Evolutionary conservation across 1,140 invertebrate genomes (phyloP), one percentile per base, ranked within the genome.

Genomic region (Euura saliciscinereae): DNA sequence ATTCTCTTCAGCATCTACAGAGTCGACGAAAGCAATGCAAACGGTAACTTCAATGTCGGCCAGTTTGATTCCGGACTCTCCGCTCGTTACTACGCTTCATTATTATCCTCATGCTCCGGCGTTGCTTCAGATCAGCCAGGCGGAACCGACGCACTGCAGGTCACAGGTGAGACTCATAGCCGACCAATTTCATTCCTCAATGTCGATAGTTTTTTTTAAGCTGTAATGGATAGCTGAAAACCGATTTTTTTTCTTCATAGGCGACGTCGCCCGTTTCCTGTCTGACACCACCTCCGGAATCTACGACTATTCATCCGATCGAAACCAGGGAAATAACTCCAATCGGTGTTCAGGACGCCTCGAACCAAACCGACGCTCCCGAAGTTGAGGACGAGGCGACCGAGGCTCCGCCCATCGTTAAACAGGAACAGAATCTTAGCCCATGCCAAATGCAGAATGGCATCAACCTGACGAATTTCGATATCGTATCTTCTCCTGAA

Each of bases 341-440:
- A 44, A 79, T 82, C 5, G 89, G 89, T 13, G 93, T 94, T 66
- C 93, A 91, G 83, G 93, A 95, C 77, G 94, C 94, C 0, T 94
- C 93, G 13, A 95, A 95, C 80, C 94, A 95, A 85, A 94, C 93
- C 0, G 94, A 95, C 74, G 89, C 90, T 2, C 89, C 90, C 0
- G 85, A 85, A 28, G 75, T 78, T 2, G 80, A 83, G 5, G 87
- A 88, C 3, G 88, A 89, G 42, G 68, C 59, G 74, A 4, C 75
- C 1, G 51, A 75, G 2, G 59, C 74, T 10, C 79, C 83, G 43
- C 64, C 77, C 2, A 76, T 75, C 74, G 80, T 86, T 6, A 86
- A 86, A n/a, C 84, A 85, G 64, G 84, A 86, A 8, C 84, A 85
- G 65, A 81, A 74, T 42, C 64, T 81, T 7, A 82, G 75, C n/a